These are phyloP conservation scores for Cerastoderma edule DNA, from an alignment of 2,888 invertebrate species.

Conservation along the genomic window DNA sequence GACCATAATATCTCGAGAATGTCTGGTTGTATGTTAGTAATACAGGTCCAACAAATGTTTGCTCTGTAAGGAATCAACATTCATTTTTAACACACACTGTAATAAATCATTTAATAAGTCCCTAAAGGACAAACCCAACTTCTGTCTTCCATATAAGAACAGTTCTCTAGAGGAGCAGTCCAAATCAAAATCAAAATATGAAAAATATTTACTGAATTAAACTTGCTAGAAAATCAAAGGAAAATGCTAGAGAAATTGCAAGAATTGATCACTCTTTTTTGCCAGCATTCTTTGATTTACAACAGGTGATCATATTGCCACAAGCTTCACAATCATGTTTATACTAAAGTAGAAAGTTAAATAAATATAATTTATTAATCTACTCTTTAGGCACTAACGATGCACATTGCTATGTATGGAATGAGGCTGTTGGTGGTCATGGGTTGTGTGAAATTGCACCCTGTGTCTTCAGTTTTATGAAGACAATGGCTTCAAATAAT, in stretches of 20 bases:
- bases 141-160: conserved; percentile 30
- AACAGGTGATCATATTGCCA: conserved; percentile 50
- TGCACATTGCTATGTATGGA: conserved; percentile 23
- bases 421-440: conserved; percentile 19
- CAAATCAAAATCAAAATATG: conserved; percentile 15
- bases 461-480: conserved; percentile 23
- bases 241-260: conserved; percentile 27
- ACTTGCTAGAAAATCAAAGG: conserved; percentile 28
- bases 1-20: conserved; percentile 28
- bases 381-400: conserved; percentile 15
- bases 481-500: not conserved
- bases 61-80: conserved; percentile 26
- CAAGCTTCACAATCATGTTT: conserved; percentile 39
- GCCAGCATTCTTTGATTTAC: conserved; percentile 46
- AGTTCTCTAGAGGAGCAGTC: not conserved
- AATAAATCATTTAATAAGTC: conserved; percentile 45
- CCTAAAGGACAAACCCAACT: conserved; percentile 19
- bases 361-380: conserved; percentile 38
- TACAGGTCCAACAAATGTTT: conserved; percentile 15
- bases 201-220: conserved; percentile 32
- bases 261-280: not conserved
- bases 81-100: conserved; percentile 43
- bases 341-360: conserved; percentile 52
- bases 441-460: conserved; percentile 23
- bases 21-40: conserved; percentile 34